These are phyloP conservation scores for Aegypius monachus DNA, from an alignment of 2,113 vertebrate species.

Conservation along the genomic window DNA sequence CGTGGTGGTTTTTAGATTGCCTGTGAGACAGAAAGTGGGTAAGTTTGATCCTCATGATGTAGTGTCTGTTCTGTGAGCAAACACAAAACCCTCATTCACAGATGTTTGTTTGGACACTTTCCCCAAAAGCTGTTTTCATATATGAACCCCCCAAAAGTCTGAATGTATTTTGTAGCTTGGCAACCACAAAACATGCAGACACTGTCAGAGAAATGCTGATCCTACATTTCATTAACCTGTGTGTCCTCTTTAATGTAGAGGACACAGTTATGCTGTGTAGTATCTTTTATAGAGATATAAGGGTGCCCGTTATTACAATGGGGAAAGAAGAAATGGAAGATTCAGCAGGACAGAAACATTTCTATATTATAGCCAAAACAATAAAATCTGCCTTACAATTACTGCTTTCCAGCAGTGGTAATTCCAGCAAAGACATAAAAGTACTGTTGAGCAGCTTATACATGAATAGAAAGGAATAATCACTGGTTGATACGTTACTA, in stretches of 20 bases:
- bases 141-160: neutral
- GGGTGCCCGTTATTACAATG: neutral
- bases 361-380: neutral
- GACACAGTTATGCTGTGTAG: neutral
- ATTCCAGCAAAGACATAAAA: neutral
- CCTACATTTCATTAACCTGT: neutral
- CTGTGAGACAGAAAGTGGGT: neutral
- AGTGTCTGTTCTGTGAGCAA: neutral
- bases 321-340: neutral
- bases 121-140: neutral
- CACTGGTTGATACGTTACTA: neutral
- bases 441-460: neutral
- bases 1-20: neutral
- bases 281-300: neutral
- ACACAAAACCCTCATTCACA: neutral
- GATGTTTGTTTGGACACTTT: neutral
- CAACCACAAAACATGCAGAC: neutral
- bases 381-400: slow-evolving; percentile 11
- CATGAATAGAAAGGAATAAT: neutral
- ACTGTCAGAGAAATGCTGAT: neutral
- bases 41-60: neutral
- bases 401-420: neutral
- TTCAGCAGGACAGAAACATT: neutral
- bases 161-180: neutral
- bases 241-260: neutral